Evolutionary conservation across 2,888 invertebrate genomes (phyloP).

Genomic region (Melolontha melolontha): DNA sequence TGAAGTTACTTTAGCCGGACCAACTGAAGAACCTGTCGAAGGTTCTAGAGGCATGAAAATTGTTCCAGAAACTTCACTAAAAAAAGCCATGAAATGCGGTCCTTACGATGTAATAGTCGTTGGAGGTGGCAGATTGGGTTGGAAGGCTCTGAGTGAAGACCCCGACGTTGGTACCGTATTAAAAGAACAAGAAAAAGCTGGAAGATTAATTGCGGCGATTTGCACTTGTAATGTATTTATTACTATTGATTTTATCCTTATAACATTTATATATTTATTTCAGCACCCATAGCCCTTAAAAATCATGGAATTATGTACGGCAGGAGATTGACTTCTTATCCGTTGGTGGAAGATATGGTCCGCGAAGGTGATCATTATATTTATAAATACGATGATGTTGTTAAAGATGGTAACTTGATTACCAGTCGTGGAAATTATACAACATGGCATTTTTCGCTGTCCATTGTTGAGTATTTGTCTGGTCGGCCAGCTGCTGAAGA

Average conservation of each 20-base stretch:
- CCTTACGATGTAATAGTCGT: slow-evolving; percentile 49
- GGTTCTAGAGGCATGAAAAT: slow-evolving; percentile 49
- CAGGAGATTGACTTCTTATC: slow-evolving; percentile 48
- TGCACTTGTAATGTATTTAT: slow-evolving; percentile 52
- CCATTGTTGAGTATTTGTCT: slow-evolving; percentile 79
- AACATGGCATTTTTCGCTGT: slow-evolving; percentile 87
- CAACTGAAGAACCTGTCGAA: slow-evolving; percentile 47
- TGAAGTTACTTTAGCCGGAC: slow-evolving; percentile 46
- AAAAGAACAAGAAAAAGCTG: slow-evolving; percentile 49
- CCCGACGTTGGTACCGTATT: slow-evolving; percentile 48
- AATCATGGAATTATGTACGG: slow-evolving; percentile 49
- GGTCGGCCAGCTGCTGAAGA: slow-evolving; percentile 76
- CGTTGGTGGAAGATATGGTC: slow-evolving; percentile 45
- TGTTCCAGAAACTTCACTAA: slow-evolving; percentile 48
- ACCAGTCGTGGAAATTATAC: slow-evolving; percentile 93
- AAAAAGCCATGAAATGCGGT: slow-evolving; percentile 49
- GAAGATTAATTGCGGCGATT: slow-evolving; percentile 49
- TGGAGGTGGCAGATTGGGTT: slow-evolving; percentile 49
- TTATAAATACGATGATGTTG: slow-evolving; percentile 56
- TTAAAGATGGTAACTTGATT: slow-evolving; percentile 73
- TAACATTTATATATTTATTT: slow-evolving; percentile 3
- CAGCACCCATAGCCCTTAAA: slow-evolving; percentile 50
- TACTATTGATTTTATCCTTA: slow-evolving; percentile 7
- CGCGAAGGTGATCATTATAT: slow-evolving; percentile 50
- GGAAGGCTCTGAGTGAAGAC: slow-evolving; percentile 47